phyloP scores from a whole-genome alignment of 2,888 invertebrate genomes.

The Melipona bicolor region DNA sequence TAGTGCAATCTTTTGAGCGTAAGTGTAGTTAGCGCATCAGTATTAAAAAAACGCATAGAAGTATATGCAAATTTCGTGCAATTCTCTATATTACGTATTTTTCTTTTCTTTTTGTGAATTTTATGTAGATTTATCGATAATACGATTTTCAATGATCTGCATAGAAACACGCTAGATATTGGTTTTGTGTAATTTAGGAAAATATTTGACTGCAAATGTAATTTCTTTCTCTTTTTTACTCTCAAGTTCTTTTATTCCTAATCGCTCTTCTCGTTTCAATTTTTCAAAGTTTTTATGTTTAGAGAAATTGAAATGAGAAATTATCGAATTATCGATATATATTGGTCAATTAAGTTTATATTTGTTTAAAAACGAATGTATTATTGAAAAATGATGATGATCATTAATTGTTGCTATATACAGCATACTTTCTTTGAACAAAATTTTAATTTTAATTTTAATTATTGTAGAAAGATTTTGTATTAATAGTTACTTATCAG shows the following conservation, averaged over 20 bases:
- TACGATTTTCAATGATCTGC: background rate
- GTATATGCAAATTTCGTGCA: slow-evolving; percentile 22
- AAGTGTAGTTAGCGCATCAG: slow-evolving; percentile 53
- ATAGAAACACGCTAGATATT: background rate
- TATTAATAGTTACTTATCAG: background rate
- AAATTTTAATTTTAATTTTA: background rate
- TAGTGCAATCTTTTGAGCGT: slow-evolving; percentile 49
- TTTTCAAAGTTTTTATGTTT: background rate
- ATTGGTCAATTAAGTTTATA: background rate
- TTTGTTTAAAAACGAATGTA: background rate
- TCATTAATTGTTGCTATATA: background rate
- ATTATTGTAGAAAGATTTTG: background rate
- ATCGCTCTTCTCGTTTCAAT: background rate
- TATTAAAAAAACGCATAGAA: slow-evolving; percentile 46
- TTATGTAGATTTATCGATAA: background rate
- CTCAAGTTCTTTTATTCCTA: background rate
- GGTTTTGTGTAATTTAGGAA: background rate
- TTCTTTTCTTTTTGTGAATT: background rate
- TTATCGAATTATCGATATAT: background rate
- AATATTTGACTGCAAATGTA: background rate
- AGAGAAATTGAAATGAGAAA: background rate
- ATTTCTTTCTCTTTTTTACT: background rate
- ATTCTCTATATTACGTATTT: slow-evolving; percentile 22
- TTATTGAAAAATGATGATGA: background rate
- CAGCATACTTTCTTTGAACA: background rate